These are phyloP conservation scores for Coccyzus lansbergi DNA, from an alignment of 2,797 vertebrate genomes.

Conservation along the genomic window DNA sequence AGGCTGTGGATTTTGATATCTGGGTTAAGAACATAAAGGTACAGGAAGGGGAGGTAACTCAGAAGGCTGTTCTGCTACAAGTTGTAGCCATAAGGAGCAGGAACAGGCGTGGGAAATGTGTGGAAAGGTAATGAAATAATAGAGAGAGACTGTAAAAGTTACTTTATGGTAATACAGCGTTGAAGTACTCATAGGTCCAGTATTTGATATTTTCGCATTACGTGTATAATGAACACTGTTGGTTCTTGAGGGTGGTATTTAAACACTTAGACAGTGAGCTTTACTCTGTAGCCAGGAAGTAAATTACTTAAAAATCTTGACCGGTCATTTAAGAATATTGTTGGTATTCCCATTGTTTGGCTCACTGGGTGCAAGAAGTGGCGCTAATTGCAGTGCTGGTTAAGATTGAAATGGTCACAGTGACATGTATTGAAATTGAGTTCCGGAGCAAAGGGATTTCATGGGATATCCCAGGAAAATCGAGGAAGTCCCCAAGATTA, in stretches of 20 bases:
- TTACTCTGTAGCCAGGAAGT: neutral
- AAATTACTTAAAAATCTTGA: neutral
- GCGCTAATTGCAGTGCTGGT: neutral
- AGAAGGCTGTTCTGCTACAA: neutral
- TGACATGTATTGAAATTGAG: neutral
- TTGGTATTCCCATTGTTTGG: neutral
- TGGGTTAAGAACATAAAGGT: neutral
- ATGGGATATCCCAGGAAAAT: neutral
- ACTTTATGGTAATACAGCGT: neutral
- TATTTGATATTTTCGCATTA: neutral
- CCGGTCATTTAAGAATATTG: neutral
- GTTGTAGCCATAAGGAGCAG: neutral
- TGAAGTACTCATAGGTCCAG: neutral
- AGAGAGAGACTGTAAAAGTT: neutral
- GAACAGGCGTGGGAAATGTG: neutral
- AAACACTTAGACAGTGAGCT: neutral
- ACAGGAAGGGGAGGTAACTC: neutral
- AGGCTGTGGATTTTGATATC: neutral
- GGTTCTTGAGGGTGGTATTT: neutral
- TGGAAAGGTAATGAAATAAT: neutral
- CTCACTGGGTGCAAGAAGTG: neutral
- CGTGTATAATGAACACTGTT: fast-evolving
- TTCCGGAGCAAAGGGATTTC: neutral
- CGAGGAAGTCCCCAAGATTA: neutral
- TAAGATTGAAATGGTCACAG: neutral